phyloP scores from a whole-genome alignment of 1,140 invertebrate species.

The Palaemon carinicauda region DNA sequence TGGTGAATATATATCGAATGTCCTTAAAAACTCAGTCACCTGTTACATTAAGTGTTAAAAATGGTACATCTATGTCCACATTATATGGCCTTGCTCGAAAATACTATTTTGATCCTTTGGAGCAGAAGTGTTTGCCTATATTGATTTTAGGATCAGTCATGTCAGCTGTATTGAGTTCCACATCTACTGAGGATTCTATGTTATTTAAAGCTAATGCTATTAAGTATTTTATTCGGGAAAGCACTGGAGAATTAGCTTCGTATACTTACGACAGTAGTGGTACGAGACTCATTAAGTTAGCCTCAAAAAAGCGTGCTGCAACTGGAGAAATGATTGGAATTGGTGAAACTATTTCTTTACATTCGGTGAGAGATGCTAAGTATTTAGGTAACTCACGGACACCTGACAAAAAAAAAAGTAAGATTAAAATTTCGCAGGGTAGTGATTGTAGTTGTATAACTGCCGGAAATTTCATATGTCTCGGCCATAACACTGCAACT shows the following conservation, averaged over 20 bases:
- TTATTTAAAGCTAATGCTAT: slow-evolving; percentile 38
- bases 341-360: slow-evolving; percentile 28
- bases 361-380: slow-evolving; percentile 31
- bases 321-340: slow-evolving; percentile 49
- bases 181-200: slow-evolving; percentile 2
- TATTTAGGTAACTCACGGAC: background rate
- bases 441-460: slow-evolving; percentile 26
- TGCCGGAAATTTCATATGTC: slow-evolving; percentile 24
- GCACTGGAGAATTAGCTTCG: slow-evolving; percentile 39
- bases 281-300: slow-evolving; percentile 29
- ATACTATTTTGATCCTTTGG: background rate
- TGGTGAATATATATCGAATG: slow-evolving; percentile 42
- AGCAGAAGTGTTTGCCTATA: slow-evolving; percentile 1
- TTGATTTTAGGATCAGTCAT: slow-evolving; percentile 42
- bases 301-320: slow-evolving; percentile 38
- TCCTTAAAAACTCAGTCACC: slow-evolving; percentile 36
- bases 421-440: background rate
- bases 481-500: slow-evolving; percentile 10
- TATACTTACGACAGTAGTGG: slow-evolving; percentile 37
- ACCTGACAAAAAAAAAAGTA: background rate
- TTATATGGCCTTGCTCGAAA: slow-evolving; percentile 30
- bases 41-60: slow-evolving; percentile 45
- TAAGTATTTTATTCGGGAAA: slow-evolving; percentile 47
- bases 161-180: slow-evolving; percentile 31
- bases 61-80: slow-evolving; percentile 41